These are phyloP conservation scores for Silvanus unidentatus DNA, from an alignment of 2,888 invertebrate species.

Conservation along the genomic window DNA sequence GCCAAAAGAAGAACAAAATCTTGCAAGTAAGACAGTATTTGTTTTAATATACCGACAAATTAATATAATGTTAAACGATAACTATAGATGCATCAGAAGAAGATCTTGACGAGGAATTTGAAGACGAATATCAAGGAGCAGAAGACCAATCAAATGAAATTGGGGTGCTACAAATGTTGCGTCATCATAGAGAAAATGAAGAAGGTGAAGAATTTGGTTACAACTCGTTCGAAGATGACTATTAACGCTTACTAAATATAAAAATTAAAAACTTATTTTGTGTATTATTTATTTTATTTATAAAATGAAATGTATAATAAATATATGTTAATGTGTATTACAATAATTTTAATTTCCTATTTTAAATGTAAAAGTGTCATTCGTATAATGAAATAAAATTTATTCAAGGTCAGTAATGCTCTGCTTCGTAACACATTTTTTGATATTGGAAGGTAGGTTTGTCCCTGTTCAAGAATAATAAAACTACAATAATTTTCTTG, in stretches of 20 bases:
- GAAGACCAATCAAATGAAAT: slow-evolving; percentile 35
- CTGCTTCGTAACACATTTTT: too few species aligned
- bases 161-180: slow-evolving; percentile 45
- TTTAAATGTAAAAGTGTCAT: too few species aligned
- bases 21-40: background rate
- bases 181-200: slow-evolving; percentile 56
- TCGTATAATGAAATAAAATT: too few species aligned
- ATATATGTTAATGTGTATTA: too few species aligned
- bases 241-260: background rate
- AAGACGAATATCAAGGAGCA: slow-evolving; percentile 30
- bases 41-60: too few species aligned
- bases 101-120: slow-evolving; percentile 40
- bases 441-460: too few species aligned
- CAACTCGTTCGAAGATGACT: slow-evolving; percentile 25
- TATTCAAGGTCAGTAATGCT: too few species aligned
- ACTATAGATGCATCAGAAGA: slow-evolving; percentile 27
- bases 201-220: slow-evolving; percentile 56
- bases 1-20: background rate
- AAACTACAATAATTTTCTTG: too few species aligned
- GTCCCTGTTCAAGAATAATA: too few species aligned
- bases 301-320: too few species aligned
- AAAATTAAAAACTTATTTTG: background rate
- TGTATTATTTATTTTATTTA: slow-evolving; percentile 4
- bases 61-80: too few species aligned
- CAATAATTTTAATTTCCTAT: too few species aligned